Conservation (phyloP, 2,888 invertebrate genomes). For the Leptothorax acervorum region DNA sequence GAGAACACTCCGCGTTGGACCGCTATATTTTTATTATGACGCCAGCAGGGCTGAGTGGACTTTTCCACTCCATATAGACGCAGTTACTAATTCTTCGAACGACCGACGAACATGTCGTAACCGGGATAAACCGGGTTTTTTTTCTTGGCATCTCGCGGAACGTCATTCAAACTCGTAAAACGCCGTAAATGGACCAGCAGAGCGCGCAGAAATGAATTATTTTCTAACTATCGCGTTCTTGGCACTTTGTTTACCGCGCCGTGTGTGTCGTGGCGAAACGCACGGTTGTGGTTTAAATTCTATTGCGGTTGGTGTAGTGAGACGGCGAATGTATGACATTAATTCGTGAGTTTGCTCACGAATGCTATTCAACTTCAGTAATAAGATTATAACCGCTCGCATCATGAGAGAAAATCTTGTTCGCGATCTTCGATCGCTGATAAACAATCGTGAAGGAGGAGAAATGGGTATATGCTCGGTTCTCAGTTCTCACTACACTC, state of each 20-base stretch:
- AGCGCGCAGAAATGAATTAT: constrained; percentile 56
- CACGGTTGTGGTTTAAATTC: constrained; percentile 26
- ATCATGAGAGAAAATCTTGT: neutral
- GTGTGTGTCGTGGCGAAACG: neutral
- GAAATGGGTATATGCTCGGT: neutral
- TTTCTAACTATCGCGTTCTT: constrained; percentile 43
- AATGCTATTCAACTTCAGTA: constrained; percentile 17
- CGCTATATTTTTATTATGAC: constrained; percentile 72
- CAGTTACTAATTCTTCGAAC: constrained; percentile 66
- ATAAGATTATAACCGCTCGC: constrained; percentile 36
- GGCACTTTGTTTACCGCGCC: neutral
- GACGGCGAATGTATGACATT: constrained; percentile 4
- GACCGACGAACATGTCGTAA: constrained; percentile 51
- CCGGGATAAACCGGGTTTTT: constrained; percentile 4
- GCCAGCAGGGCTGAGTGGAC: constrained; percentile 54
- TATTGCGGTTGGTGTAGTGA: constrained; percentile 14
- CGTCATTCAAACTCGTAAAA: constrained; percentile 53
- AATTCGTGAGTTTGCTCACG: neutral
- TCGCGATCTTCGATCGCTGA: constrained; percentile 17
- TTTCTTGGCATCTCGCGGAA: neutral
- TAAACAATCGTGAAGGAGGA: neutral
- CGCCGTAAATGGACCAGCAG: constrained; percentile 11
- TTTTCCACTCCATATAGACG: constrained; percentile 41
- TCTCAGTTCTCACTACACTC: constrained; percentile 31
- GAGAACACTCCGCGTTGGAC: constrained; percentile 52